Conservation (phyloP, 2,888 invertebrate species). For the Nomada hirtipes region DNA sequence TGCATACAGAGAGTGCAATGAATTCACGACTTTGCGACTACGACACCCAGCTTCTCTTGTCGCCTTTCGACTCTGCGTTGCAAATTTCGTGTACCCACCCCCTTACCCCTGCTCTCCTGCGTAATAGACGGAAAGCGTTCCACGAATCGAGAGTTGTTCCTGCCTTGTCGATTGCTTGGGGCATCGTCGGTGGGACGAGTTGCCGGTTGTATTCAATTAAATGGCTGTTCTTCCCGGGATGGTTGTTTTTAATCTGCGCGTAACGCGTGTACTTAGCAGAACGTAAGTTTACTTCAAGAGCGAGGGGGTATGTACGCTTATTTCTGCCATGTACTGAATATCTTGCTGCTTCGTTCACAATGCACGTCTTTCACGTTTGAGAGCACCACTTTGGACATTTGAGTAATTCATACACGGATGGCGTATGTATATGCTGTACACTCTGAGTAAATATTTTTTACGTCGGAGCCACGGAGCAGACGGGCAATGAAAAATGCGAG, state of each 20-base stretch:
- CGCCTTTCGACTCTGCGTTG: conserved; percentile 3
- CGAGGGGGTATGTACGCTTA: background rate
- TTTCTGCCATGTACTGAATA: background rate
- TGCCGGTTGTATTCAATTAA: too few relatives aligned
- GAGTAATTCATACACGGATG: conserved; percentile 18
- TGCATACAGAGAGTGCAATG: conserved; percentile 66
- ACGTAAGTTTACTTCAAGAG: background rate
- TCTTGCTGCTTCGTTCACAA: conserved; percentile 6
- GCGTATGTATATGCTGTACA: background rate
- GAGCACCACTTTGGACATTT: conserved; percentile 20
- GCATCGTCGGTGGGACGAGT: too few relatives aligned
- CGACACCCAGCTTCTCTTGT: conserved; percentile 24
- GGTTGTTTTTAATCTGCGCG: background rate
- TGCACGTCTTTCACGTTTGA: conserved; percentile 24
- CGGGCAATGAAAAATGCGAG: too few relatives aligned
- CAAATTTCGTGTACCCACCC: conserved; percentile 10
- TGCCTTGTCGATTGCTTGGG: too few relatives aligned
- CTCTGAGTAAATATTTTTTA: too few relatives aligned
- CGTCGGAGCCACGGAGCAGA: too few relatives aligned
- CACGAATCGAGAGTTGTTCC: background rate
- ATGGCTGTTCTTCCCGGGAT: too few relatives aligned
- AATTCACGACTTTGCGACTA: conserved; percentile 64
- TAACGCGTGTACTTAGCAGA: background rate
- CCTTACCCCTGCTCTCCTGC: background rate
- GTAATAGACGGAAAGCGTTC: background rate